phyloP scores from a whole-genome alignment of 2,888 invertebrate genomes.

The Mimumesa dahlbomi region DNA sequence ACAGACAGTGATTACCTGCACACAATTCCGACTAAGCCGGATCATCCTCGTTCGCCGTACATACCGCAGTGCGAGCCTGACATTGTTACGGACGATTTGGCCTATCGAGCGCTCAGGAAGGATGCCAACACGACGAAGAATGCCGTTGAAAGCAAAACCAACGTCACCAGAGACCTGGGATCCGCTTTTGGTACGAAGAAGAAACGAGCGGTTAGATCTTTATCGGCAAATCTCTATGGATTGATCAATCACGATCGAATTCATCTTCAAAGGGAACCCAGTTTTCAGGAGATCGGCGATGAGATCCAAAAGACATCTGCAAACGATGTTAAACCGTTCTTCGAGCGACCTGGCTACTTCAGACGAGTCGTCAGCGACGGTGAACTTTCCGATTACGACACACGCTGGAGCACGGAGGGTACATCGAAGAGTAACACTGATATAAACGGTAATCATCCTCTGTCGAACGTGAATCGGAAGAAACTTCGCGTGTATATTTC shows the following conservation, averaged over 20 bases:
- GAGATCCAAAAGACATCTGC: slow-evolving; percentile 23
- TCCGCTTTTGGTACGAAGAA: slow-evolving; percentile 82
- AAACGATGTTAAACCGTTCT: slow-evolving; percentile 15
- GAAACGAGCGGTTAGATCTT: slow-evolving; percentile 89
- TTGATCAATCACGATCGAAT: slow-evolving; percentile 83
- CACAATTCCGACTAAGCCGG: slow-evolving; percentile 64
- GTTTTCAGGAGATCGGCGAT: slow-evolving; percentile 36
- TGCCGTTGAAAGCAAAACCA: slow-evolving; percentile 24
- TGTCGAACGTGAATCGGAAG: slow-evolving; percentile 41
- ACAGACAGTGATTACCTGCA: slow-evolving; percentile 93
- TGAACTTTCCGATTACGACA: slow-evolving; percentile 52
- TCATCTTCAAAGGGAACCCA: slow-evolving; percentile 40
- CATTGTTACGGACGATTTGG: slow-evolving; percentile 92
- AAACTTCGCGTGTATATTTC: slow-evolving; percentile 66
- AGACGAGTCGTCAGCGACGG: slow-evolving; percentile 53
- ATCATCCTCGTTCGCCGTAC: slow-evolving; percentile 83
- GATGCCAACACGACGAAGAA: slow-evolving; percentile 82
- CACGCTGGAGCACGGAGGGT: slow-evolving; percentile 29
- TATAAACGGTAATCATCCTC: slow-evolving; percentile 69
- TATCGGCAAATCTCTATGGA: slow-evolving; percentile 92
- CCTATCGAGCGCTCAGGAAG: slow-evolving; percentile 91
- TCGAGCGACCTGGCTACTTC: slow-evolving; percentile 22
- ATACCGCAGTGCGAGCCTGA: slow-evolving; percentile 88
- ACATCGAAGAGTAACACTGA: slow-evolving; percentile 49
- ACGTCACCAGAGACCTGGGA: slow-evolving; percentile 10